Evolutionary conservation across 2,888 invertebrate species (phyloP), one percentile per base, ranked within the genome.

Genomic region (Synergus japonicus): DNA sequence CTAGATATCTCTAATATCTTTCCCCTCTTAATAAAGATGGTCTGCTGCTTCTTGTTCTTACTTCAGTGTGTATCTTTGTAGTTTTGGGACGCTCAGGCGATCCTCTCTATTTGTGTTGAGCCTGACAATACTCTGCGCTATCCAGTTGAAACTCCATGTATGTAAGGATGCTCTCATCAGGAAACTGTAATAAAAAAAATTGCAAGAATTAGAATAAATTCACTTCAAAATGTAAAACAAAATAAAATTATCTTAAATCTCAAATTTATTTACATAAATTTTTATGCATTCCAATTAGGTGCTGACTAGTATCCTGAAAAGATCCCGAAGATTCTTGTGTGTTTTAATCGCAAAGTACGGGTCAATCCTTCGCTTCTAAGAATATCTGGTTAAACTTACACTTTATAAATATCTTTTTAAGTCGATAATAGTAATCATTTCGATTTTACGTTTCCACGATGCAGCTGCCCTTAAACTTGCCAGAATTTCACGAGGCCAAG

Each of bases 141-240:
- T 97, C 97, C 96, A 97, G 96, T 95, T 97, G 96, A 97, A 98
- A 98, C 97, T 97, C 97, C 97, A 97, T 97, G 96, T 96, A 97
- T 96, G 96, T 96, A 95, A 95, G 96, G 95, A 96, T 96, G 95
- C 95, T 96, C 96, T 96, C 95, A 95, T 95, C 95, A 94, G 95
- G 95, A 95, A 96, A 95, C 97, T 97, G 94, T 18, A 95, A 96
- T 89, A 88, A 10, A 60, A 10, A 67, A 44, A 67, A 67, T 10
- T 8, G 22, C 4, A 44, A 67, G 7, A 67, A 7, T 54, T 54
- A 54, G 54, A n/a, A 54, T 8, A n/a, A 54, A n/a, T 9, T n/a
- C 13, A 49, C 15, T 49, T 15, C 2, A 49, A 49, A 49, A 49
- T 49, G 7, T 49, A 15, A 49, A 49, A 49, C 7, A 5, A 15